phyloP scores from a whole-genome alignment of 1,140 invertebrate species.

The Sitobion miscanthi region DNA sequence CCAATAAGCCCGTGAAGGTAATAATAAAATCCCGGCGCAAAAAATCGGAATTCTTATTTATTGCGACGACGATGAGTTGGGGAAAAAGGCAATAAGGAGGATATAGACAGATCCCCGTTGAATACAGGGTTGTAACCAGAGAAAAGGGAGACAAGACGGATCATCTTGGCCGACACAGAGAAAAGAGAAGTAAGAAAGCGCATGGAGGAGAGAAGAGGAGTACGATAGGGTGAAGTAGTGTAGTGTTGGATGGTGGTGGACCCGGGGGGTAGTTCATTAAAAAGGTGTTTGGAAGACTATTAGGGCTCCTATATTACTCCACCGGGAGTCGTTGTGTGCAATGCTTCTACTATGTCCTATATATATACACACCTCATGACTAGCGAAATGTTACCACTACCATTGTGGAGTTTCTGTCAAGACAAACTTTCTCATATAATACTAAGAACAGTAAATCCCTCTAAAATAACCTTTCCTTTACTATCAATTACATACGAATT shows the following conservation, averaged over 20 bases:
- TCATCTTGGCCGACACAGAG: conserved; percentile 46
- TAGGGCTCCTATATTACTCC: conserved; percentile 61
- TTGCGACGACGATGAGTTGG: conserved; percentile 56
- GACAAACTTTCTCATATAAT: conserved; percentile 50
- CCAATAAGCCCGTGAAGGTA: conserved; percentile 42
- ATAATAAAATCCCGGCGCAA: conserved; percentile 43
- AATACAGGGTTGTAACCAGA: conserved; percentile 5
- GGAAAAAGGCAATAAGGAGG: conserved; percentile 55
- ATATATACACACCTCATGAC: conserved; percentile 25
- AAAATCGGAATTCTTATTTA: conserved; percentile 51
- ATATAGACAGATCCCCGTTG: conserved; percentile 52
- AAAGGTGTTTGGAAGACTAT: conserved; percentile 62
- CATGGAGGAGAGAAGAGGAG: neutral
- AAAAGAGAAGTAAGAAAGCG: conserved; percentile 42
- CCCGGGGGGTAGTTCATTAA: conserved; percentile 62
- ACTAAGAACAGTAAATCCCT: conserved; percentile 43
- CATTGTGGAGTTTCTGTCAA: conserved; percentile 22
- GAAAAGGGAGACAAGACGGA: conserved; percentile 47
- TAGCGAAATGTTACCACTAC: conserved; percentile 40
- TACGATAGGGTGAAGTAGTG: neutral
- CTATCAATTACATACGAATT: conserved; percentile 32
- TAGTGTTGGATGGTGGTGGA: conserved; percentile 55
- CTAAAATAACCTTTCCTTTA: conserved; percentile 15
- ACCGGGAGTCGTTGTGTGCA: conserved; percentile 59
- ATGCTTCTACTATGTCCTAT: conserved; percentile 38